Conservation (phyloP, 2,888 invertebrate species). For the Lasioglossum oenotherae region DNA sequence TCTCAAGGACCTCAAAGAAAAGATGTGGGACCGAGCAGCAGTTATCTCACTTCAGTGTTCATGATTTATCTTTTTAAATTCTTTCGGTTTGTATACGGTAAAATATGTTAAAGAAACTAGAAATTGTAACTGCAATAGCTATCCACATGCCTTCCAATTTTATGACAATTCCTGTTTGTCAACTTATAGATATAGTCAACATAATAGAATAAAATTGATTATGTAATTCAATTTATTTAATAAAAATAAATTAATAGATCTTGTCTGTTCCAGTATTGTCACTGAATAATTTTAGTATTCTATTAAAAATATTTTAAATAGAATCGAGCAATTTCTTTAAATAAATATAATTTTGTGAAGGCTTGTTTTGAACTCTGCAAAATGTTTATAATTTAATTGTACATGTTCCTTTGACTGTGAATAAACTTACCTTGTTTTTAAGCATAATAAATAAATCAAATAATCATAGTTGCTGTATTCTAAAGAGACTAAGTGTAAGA, state of each 20-base stretch:
- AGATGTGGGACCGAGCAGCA: slow-evolving; percentile 49
- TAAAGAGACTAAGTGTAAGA: slow-evolving; percentile 2
- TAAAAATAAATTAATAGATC: background rate
- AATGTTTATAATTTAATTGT: background rate
- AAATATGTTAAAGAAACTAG: slow-evolving; percentile 6
- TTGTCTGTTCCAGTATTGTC: background rate
- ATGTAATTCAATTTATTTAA: slow-evolving; percentile 7
- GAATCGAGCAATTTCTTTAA: background rate
- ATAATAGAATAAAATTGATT: background rate
- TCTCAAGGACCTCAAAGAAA: slow-evolving; percentile 50
- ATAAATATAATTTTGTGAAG: background rate
- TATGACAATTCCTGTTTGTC: background rate
- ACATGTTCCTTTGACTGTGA: background rate
- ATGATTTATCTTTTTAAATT: slow-evolving; percentile 30
- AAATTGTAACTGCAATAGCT: slow-evolving; percentile 8
- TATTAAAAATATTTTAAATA: background rate
- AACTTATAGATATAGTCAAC: slow-evolving; percentile 10
- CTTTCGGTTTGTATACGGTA: slow-evolving; percentile 8
- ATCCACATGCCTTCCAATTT: slow-evolving; percentile 16
- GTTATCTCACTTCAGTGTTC: slow-evolving; percentile 44
- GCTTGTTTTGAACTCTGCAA: slow-evolving; percentile 23
- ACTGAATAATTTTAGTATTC: background rate
- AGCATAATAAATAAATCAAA: slow-evolving; percentile 36
- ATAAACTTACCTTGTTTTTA: slow-evolving; percentile 54
- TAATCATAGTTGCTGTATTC: slow-evolving; percentile 39